Conservation (phyloP, 2,113 vertebrate genomes). For the Eurypyga helias region DNA sequence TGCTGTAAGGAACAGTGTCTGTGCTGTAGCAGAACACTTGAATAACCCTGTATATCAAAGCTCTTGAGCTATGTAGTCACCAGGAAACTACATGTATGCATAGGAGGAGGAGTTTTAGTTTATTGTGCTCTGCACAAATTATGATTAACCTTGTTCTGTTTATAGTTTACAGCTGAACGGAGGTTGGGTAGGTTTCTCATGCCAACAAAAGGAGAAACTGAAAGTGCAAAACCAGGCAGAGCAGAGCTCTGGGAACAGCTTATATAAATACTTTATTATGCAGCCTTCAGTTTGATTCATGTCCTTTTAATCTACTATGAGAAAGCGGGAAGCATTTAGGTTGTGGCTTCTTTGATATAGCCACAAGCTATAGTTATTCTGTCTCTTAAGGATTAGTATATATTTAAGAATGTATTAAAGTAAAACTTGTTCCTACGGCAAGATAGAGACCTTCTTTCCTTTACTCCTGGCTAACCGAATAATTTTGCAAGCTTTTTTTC, state of each 20-base stretch:
- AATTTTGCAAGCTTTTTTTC: background rate
- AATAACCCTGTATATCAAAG: background rate
- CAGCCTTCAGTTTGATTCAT: background rate
- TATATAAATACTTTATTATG: conserved; percentile 11
- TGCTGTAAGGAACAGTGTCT: background rate
- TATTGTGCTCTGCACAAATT: background rate
- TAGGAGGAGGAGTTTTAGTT: background rate
- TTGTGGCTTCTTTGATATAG: background rate
- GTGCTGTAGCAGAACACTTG: background rate
- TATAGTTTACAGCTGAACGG: background rate
- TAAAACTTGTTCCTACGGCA: background rate
- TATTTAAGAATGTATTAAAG: background rate
- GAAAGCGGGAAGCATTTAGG: background rate
- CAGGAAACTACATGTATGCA: background rate
- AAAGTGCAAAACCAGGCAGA: background rate
- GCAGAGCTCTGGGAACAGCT: background rate
- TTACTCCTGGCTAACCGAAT: background rate
- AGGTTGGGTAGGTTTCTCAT: background rate
- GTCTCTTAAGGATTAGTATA: background rate
- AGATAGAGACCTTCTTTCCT: background rate
- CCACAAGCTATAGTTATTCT: background rate
- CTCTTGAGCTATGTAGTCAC: background rate
- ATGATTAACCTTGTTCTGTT: background rate
- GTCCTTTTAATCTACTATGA: background rate
- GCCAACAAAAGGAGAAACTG: background rate